phyloP scores from a whole-genome alignment of 2,113 vertebrate genomes.

The Diphyllodes magnificus region DNA sequence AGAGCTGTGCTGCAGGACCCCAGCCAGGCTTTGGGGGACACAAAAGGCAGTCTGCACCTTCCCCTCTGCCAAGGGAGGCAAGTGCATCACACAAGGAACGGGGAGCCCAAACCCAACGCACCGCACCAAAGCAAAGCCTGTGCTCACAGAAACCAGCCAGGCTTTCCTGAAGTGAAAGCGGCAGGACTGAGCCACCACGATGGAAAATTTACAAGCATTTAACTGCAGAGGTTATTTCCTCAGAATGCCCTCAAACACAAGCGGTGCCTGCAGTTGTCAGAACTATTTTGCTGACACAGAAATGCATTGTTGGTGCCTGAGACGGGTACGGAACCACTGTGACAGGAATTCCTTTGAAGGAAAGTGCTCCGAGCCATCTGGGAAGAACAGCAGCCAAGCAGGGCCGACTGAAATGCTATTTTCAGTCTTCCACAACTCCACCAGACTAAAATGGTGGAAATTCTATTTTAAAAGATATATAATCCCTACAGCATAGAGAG shows the following conservation, averaged over 20 bases:
- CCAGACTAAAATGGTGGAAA: not conserved
- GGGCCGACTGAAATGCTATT: not conserved
- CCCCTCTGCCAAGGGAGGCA: not conserved
- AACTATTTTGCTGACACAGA: not conserved
- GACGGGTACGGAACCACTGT: not conserved
- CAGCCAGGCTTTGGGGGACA: not conserved
- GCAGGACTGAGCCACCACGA: not conserved
- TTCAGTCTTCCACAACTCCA: not conserved
- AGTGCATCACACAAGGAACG: accelerated
- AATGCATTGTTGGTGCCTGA: not conserved
- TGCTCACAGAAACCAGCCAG: not conserved
- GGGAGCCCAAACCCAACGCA: not conserved
- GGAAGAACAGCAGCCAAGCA: not conserved
- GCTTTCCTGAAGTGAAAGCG: not conserved
- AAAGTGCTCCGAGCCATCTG: not conserved
- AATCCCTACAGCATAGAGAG: not conserved
- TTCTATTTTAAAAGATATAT: not conserved
- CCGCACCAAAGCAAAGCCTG: accelerated
- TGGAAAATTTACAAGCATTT: not conserved
- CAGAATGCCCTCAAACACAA: not conserved
- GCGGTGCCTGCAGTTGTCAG: not conserved
- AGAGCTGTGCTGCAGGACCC: not conserved
- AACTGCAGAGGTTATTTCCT: not conserved
- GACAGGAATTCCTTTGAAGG: not conserved
- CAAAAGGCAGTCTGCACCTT: not conserved